These are phyloP conservation scores for Atherinosoma microstoma DNA, from an alignment of 2,797 vertebrate species.

Conservation along the genomic window DNA sequence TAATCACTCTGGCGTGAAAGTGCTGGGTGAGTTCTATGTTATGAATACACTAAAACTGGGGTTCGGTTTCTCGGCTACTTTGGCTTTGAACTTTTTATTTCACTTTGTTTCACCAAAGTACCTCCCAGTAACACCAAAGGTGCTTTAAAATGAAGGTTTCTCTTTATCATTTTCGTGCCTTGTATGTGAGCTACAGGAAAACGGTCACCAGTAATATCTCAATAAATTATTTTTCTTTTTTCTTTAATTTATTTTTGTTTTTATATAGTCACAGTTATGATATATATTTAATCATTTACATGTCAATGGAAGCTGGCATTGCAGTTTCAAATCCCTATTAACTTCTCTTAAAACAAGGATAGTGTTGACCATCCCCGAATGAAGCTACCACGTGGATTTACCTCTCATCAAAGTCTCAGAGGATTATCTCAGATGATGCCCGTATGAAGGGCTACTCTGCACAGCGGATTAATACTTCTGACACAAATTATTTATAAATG, in stretches of 20 bases:
- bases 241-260: constrained; percentile 27
- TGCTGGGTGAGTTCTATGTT: constrained; percentile 62
- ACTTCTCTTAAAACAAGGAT: constrained; percentile 34
- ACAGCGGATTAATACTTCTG: constrained; percentile 39
- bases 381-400: constrained; percentile 14
- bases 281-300: constrained; percentile 36
- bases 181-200: constrained; percentile 85
- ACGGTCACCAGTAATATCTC: constrained; percentile 60
- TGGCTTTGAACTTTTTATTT: constrained; percentile 72
- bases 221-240: constrained; percentile 28
- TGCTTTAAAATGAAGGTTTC: constrained; percentile 88
- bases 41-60: constrained; percentile 64
- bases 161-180: constrained; percentile 88
- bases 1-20: constrained; percentile 63
- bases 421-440: constrained; percentile 26
- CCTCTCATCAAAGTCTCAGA: constrained; percentile 26
- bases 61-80: constrained; percentile 72
- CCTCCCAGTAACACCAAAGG: constrained; percentile 88
- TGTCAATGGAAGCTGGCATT: constrained; percentile 48
- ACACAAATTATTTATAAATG: constrained; percentile 49
- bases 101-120: constrained; percentile 85
- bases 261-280: constrained; percentile 16
- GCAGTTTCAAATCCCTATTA: constrained; percentile 23
- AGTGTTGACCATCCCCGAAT: constrained; percentile 21
- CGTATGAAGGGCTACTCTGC: constrained; percentile 54